Evolutionary conservation across 2,113 vertebrate genomes (phyloP).

Genomic region (Salminus brasiliensis): DNA sequence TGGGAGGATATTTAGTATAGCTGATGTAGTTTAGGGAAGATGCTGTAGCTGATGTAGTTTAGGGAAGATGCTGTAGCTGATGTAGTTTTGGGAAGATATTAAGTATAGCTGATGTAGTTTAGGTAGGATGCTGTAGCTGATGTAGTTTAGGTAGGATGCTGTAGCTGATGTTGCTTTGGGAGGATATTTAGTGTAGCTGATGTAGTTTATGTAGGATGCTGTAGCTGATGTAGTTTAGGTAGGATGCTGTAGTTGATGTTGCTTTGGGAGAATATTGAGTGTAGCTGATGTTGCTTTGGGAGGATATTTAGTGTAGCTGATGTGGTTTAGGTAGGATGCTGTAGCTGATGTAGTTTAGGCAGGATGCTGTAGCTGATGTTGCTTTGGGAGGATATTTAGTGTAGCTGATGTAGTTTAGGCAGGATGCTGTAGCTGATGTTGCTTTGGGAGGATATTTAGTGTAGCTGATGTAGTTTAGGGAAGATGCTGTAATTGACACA

Average conservation of each 20-base stretch:
- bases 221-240: not conserved
- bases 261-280: not conserved
- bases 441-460: not conserved
- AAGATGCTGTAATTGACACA: not conserved
- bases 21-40: not conserved
- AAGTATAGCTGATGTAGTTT: not conserved
- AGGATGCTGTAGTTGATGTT: not conserved
- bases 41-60: not conserved
- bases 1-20: not conserved
- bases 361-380: not conserved
- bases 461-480: not conserved
- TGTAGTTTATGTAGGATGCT: not conserved
- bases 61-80: not conserved
- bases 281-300: not conserved
- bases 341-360: not conserved
- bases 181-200: not conserved
- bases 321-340: not conserved
- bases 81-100: not conserved
- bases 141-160: not conserved
- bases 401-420: not conserved
- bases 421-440: not conserved
- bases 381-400: not conserved
- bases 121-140: not conserved
- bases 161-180: not conserved
- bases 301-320: not conserved